These are phyloP conservation scores for Sciaenops ocellatus DNA, from an alignment of 2,797 vertebrate genomes.

Conservation along the genomic window DNA sequence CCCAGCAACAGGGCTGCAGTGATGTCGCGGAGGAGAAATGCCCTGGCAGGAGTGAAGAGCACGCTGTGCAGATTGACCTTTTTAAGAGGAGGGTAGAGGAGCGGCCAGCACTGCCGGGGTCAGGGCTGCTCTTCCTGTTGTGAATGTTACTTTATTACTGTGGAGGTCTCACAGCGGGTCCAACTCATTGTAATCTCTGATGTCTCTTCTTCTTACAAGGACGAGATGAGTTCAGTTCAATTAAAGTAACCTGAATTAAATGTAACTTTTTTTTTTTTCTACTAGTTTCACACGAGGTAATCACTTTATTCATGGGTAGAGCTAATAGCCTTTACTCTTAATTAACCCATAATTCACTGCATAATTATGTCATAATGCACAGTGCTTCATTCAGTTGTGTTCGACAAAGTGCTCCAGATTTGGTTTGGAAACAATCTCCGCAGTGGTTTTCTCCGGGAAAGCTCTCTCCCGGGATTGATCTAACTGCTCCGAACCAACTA, in stretches of 20 bases:
- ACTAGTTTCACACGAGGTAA: background rate
- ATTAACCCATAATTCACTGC: constrained; percentile 2
- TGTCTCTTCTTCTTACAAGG: background rate
- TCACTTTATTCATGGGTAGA: background rate
- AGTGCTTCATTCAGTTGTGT: background rate
- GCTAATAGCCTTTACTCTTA: background rate
- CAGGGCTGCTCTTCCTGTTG: background rate
- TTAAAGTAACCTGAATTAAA: background rate
- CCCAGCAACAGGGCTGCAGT: constrained; percentile 46
- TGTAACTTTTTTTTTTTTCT: background rate
- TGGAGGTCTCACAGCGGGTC: background rate
- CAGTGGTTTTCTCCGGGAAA: background rate
- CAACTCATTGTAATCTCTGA: background rate
- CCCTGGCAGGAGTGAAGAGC: constrained; percentile 22
- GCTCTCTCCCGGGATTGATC: background rate
- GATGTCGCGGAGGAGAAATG: constrained; percentile 20
- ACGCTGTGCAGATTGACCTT: constrained; percentile 41
- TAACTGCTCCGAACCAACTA: background rate
- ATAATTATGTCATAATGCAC: constrained; percentile 16
- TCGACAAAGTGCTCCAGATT: background rate
- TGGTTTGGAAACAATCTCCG: background rate
- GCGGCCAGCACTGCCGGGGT: constrained; percentile 1
- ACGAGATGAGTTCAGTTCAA: background rate
- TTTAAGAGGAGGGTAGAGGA: constrained; percentile 25
- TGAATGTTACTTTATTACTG: background rate